Conservation (phyloP, 1,140 invertebrate genomes). For the Drosophila baimaii region DNA sequence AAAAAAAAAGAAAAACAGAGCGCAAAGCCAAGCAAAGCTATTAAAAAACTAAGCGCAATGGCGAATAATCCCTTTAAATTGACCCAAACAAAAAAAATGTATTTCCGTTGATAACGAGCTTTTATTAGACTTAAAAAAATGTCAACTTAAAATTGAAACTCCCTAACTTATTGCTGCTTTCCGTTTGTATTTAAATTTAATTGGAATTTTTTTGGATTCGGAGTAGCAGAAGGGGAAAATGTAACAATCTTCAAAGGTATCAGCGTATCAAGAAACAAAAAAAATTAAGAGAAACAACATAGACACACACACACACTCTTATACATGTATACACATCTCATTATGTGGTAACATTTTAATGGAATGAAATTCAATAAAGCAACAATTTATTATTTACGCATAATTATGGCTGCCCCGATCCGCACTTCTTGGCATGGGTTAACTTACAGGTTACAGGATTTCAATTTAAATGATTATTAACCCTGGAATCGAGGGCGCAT, state of each 20-base stretch:
- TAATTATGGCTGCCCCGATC: slow-evolving; percentile 27
- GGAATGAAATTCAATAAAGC: slow-evolving; percentile 78
- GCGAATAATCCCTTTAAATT: slow-evolving; percentile 3
- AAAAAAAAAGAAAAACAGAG: background rate
- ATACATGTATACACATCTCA: slow-evolving; percentile 48
- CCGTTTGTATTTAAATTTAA: slow-evolving; percentile 9
- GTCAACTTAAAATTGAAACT: slow-evolving; percentile 3
- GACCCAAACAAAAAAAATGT: slow-evolving; percentile 13
- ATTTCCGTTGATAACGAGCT: slow-evolving; percentile 2
- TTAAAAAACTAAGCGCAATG: slow-evolving; percentile 34
- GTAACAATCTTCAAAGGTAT: slow-evolving; percentile 30
- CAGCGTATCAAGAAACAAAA: slow-evolving; percentile 10
- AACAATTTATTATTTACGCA: slow-evolving; percentile 76
- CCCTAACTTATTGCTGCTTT: slow-evolving; percentile 14
- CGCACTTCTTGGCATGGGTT: slow-evolving; percentile 4
- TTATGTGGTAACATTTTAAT: slow-evolving; percentile 75
- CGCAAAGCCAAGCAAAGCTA: slow-evolving; percentile 4
- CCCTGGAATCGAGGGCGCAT: background rate
- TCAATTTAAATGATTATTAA: slow-evolving; percentile 4
- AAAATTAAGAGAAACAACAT: slow-evolving; percentile 8
- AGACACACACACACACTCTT: slow-evolving; percentile 23
- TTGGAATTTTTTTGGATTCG: slow-evolving; percentile 15
- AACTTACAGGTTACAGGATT: background rate
- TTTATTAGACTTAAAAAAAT: slow-evolving; percentile 7
- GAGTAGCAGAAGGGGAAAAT: background rate